phyloP scores from a whole-genome alignment of 2,888 invertebrate species.

The Sturmia bella region DNA sequence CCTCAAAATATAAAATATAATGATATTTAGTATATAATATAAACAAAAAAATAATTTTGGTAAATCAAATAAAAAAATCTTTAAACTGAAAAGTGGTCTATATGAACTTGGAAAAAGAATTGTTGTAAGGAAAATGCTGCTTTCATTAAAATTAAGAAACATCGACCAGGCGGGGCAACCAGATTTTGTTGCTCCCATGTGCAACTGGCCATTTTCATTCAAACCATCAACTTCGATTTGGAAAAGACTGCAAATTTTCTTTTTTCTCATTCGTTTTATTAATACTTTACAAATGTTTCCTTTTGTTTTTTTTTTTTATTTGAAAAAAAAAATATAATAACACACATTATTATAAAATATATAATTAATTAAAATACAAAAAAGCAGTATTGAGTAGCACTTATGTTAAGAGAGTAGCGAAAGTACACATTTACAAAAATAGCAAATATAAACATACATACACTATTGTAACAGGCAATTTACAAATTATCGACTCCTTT shows the following conservation, averaged over 20 bases:
- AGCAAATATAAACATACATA: constrained; percentile 20
- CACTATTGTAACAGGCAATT: constrained; percentile 12
- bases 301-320: too few relatives aligned
- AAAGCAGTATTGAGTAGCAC: constrained; percentile 59
- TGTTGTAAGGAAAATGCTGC: too few relatives aligned
- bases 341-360: constrained; percentile 47
- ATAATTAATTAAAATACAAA: constrained; percentile 50
- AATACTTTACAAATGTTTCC: constrained; percentile 66
- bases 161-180: too few relatives aligned
- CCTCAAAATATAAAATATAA: constrained; percentile 33
- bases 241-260: not conserved
- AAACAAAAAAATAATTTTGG: too few relatives aligned
- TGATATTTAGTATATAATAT: too few relatives aligned
- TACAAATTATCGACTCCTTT: constrained; percentile 35
- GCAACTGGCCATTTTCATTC: too few relatives aligned
- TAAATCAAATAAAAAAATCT: constrained; percentile 22
- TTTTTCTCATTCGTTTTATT: constrained; percentile 52
- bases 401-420: constrained; percentile 44
- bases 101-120: constrained; percentile 1
- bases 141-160: too few relatives aligned
- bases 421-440: constrained; percentile 52
- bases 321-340: constrained; percentile 21
- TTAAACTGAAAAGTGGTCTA: constrained; percentile 44
- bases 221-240: not conserved
- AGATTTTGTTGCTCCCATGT: too few relatives aligned